These are phyloP conservation scores for Ostrea edulis DNA, from an alignment of 1,140 invertebrate genomes.

Conservation along the genomic window DNA sequence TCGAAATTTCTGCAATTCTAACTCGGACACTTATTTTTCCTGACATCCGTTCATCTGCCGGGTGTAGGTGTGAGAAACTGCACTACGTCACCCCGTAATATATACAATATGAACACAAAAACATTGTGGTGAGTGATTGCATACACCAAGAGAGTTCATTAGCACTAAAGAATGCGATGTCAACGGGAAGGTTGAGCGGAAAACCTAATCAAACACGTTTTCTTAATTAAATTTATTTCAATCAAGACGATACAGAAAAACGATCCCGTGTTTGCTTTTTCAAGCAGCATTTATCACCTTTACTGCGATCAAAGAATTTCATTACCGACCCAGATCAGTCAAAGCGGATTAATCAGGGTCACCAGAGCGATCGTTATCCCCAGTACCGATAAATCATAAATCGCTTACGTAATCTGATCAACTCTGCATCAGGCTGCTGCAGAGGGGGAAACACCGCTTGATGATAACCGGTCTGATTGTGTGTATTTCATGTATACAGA, in stretches of 20 bases:
- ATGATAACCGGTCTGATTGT: no score
- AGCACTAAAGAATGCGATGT: neutral
- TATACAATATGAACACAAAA: neutral
- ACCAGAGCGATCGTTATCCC: neutral
- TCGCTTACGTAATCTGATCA: neutral
- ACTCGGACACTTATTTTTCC: neutral
- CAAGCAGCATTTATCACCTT: neutral
- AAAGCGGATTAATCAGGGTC: neutral
- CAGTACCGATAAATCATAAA: neutral
- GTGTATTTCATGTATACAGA: no score
- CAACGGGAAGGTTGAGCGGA: neutral
- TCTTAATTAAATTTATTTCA: neutral
- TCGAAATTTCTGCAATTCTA: no score
- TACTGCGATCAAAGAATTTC: neutral
- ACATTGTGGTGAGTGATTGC: neutral
- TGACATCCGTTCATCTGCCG: neutral
- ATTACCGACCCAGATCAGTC: neutral
- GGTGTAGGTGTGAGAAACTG: neutral
- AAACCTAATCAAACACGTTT: neutral
- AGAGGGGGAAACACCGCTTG: neutral
- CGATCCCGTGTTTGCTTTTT: neutral
- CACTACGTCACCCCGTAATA: neutral
- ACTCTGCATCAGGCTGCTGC: neutral
- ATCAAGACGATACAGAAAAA: neutral
- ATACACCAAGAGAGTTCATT: neutral